Evolutionary conservation across 2,797 vertebrate genomes (phyloP), one percentile per base, ranked within the genome.

Genomic region (Sebastiscus tertius): DNA sequence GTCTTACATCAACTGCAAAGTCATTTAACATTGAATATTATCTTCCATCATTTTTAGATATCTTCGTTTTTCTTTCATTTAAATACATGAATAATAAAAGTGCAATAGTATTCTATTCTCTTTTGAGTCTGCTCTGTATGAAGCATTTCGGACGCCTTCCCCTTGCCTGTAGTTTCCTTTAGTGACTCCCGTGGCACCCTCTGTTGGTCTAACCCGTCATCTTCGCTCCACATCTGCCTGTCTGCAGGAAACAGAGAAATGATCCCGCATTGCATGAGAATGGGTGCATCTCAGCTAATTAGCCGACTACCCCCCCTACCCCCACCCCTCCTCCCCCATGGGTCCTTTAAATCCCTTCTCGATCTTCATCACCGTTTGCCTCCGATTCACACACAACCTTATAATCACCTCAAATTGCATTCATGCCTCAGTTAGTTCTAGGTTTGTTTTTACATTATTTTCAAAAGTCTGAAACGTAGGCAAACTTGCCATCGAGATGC

Each of bases 121-220:
- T 64, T 61, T 18, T 70, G 80, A 80, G 68, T 84, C 73, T 82
- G 79, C 80, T 77, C 74, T 82, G 81, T 80, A 33, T 82, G 76
- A 83, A 74, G 63, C 74, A 65, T 77, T 70, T 72, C 18, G 26
- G 69, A 86, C 66, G 33, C 75, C 34, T 61, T 61, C 84, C 62
- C 65, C 52, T 49, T 64, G 39, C 72, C 80, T 86, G 83, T 74
- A 80, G 71, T 79, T 82, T 86, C 67, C 72, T 79, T 82, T 73
- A 80, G 68, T 75, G 80, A 64, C 65, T 84, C 70, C 75, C 88
- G 71, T 92, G 84, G 88, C 89, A 49, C 94, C 92, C 88, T 91
- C 93, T 91, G 86, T 83, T 93, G 93, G 88, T 83, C 64, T 72
- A 64, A 80, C 42, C 80, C 33, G 55, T 81, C 87, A 91, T 84